These are phyloP conservation scores for Ctenopoma multispine DNA, from an alignment of 2,797 vertebrate species.

Conservation along the genomic window DNA sequence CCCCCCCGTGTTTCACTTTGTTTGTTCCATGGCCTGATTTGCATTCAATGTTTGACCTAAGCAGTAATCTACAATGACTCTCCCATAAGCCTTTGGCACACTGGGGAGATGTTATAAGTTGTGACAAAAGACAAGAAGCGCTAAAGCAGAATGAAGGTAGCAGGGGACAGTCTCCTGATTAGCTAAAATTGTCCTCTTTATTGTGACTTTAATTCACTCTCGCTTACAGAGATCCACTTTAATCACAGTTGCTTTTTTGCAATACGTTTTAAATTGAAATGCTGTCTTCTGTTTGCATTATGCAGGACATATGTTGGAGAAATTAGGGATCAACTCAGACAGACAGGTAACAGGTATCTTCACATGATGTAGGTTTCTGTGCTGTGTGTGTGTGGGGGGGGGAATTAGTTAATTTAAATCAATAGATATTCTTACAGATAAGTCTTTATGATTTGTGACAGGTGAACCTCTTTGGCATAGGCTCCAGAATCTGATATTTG, in stretches of 20 bases:
- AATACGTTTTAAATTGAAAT: conserved; percentile 36
- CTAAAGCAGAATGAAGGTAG: conserved; percentile 69
- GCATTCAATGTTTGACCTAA: conserved; percentile 76
- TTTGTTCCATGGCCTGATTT: conserved; percentile 73
- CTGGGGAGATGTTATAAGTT: conserved; percentile 77
- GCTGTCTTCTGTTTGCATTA: conserved; percentile 9
- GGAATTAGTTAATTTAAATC: conserved; percentile 48
- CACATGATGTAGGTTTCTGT: conserved; percentile 33
- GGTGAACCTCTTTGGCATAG: conserved; percentile 32
- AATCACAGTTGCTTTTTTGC: conserved; percentile 25
- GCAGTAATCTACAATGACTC: conserved; percentile 81
- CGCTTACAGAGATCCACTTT: conserved; percentile 27
- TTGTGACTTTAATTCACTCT: conserved; percentile 48
- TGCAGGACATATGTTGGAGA: not conserved
- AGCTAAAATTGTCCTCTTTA: conserved; percentile 52
- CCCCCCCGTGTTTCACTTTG: conserved; percentile 48
- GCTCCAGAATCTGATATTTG: conserved; percentile 35
- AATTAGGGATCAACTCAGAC: conserved; percentile 26
- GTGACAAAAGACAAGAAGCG: conserved; percentile 78
- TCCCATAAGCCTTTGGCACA: conserved; percentile 77
- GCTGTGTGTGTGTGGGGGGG: not conserved
- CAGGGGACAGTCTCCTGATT: conserved; percentile 60
- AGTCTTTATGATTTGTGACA: conserved; percentile 43
- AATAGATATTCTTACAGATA: conserved; percentile 25
- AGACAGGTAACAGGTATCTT: conserved; percentile 26